Evolutionary conservation across 2,113 vertebrate species (phyloP), one percentile per base, ranked within the genome.

Genomic region (Caloenas nicobarica): DNA sequence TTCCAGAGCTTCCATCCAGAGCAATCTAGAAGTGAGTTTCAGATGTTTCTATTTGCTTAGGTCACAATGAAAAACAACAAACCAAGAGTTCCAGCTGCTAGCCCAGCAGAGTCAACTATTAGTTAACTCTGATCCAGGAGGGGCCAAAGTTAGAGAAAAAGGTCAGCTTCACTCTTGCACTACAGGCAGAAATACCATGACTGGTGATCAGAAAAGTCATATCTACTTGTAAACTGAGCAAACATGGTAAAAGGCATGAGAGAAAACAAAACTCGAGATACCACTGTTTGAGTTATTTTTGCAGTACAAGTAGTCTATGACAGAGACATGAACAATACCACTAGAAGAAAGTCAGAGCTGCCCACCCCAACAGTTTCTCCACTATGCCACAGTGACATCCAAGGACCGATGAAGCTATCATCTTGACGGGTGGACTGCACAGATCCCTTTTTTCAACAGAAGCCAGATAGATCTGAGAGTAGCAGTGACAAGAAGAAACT

Each of bases 1-100:
- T 38, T 11, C 38, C 38, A 38, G 38, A 38, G 38, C 38, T 38
- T 38, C 38, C 38, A 38, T 11, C 38, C 38, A 38, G 28, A 92
- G 91, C 85, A 93, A 77, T 80, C 65, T 83, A 88, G 28, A 89
- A 93, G 28, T 95, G 78, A 90, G 60, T 84, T 93, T 91, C 46
- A 26, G 78, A 89, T 5, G 46, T 62, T 82, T 88, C 66, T 88
- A 31, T 70, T 94, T 81, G 64, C 69, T 93, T 86, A 71, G 26
- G 36, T 94, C 87, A 82, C 77, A 88, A 76, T 13, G 57, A 64
- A 84, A 64, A 91, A 64, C 25, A 87, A 24, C 18, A 84, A 81
- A 69, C 33, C 48, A 84, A 81, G 80, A 90, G 78, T 69, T 89
- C 61, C 60, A 91, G 78, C 91, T 95, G 89, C 64, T 81, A 90